Conservation (phyloP, 2,797 vertebrate species). For the Spinus pinus region DNA sequence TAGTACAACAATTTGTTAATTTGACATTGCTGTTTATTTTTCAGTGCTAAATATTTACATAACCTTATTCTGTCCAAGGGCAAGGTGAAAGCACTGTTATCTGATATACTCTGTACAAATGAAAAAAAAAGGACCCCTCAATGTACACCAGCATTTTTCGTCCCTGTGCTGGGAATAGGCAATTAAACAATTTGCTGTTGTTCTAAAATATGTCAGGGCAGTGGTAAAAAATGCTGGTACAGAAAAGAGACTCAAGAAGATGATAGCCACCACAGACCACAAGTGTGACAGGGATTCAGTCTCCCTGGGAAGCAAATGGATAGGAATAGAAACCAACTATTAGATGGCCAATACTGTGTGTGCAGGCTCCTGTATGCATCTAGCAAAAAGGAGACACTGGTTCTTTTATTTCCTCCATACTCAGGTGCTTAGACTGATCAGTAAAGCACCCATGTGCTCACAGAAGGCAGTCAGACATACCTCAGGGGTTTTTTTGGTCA, state of each 20-base stretch:
- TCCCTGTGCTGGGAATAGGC: neutral
- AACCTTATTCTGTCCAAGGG: constrained; percentile 46
- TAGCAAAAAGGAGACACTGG: neutral
- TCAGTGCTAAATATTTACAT: constrained; percentile 63
- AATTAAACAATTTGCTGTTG: neutral
- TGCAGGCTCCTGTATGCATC: neutral
- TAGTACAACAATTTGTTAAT: constrained; percentile 51
- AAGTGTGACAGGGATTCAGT: neutral
- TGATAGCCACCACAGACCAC: neutral
- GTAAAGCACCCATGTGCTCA: neutral
- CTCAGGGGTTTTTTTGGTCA: neutral
- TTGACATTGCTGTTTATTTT: constrained; percentile 61
- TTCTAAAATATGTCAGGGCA: neutral
- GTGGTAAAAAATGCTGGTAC: neutral
- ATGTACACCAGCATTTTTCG: accelerated
- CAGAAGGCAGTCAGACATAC: neutral
- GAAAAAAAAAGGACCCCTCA: neutral
- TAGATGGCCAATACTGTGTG: neutral
- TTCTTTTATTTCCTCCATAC: neutral
- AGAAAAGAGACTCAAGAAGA: neutral
- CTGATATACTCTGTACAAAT: constrained; percentile 20
- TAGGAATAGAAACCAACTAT: neutral
- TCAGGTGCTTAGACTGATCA: neutral
- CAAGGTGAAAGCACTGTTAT: constrained; percentile 64
- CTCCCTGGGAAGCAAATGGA: neutral